Evolutionary conservation across 1,140 invertebrate species (phyloP).

Genomic region (Rhyacophila brunnea): DNA sequence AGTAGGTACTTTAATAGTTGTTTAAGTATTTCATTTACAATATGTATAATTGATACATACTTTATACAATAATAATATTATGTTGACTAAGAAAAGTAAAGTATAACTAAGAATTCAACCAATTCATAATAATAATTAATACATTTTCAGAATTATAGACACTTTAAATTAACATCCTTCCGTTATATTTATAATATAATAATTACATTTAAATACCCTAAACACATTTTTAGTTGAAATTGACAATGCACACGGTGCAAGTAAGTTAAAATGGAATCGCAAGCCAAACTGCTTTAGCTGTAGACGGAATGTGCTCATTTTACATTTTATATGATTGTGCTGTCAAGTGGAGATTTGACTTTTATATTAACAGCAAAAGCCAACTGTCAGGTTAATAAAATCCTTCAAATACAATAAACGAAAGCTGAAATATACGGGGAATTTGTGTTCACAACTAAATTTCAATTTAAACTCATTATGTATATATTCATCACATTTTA

Average conservation of each 20-base stretch:
- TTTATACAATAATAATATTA: background rate
- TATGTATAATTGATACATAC: background rate
- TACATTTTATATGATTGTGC: background rate
- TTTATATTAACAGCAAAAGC: background rate
- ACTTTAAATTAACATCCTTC: constrained; percentile 1
- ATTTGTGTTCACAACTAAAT: too few species aligned
- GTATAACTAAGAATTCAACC: background rate
- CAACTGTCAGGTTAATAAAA: too few species aligned
- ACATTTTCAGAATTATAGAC: background rate
- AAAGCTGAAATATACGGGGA: too few species aligned
- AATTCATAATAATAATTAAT: background rate
- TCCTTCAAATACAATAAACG: too few species aligned
- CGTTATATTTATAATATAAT: background rate
- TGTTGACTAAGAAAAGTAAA: background rate
- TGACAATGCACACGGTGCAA: constrained; percentile 33
- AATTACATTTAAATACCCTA: constrained; percentile 6
- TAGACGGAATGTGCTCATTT: background rate
- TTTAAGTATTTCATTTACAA: constrained; percentile 16
- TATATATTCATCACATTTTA: too few species aligned
- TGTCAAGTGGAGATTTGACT: background rate
- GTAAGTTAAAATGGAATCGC: background rate
- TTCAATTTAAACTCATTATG: too few species aligned
- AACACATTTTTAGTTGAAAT: constrained; percentile 19
- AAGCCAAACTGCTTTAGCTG: background rate
- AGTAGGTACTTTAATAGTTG: constrained; percentile 23